Evolutionary conservation across 2,888 invertebrate species (phyloP), one percentile per base, ranked within the genome.

Genomic region (Cheilosia variabilis): DNA sequence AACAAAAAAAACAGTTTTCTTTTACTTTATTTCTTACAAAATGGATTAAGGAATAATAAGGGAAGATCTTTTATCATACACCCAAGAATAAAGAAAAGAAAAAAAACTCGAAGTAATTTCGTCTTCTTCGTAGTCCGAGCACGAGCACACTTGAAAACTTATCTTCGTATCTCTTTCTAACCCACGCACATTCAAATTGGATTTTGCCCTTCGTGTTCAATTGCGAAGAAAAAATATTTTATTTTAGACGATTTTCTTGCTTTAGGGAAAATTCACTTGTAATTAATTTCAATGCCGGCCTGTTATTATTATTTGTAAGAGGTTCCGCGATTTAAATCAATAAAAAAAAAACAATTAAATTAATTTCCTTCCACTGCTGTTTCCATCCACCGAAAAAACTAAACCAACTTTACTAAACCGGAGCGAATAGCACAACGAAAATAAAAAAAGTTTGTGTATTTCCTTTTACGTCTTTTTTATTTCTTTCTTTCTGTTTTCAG

Each of bases 261-360:
- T n/a, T 15, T 4, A 3, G 47, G 10, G 24, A 65, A 65, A 31
- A 80, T 43, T 69, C 50, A 81, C 50, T 72, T 66, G 55, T 58
- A 69, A 50, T 50, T 27, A 58, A 58, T 69, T 63, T 69, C 22
- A 34, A 83, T 65, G 47, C 53, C 65, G 68, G 63, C 62, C 19
- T 77, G 24, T 47, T 66, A 22, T 43, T 50, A 19, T 22, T 13
- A 52, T 52, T 45, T 37, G 53, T 58, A 58, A 31, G 57, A 65
- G 34, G 50, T 63, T 66, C 53, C 55, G 43, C 73, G 68, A 78
- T 57, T 62, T 57, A 66, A 79, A 79, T 73, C 52, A 68, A 73
- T 68, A 65, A 68, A 62, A 75, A 84, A 58, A 65, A 52, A 79
- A 45, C 50, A 79, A 79, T 71, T 45, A 79, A 79, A 79, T 73